phyloP scores from a whole-genome alignment of 2,888 invertebrate species.

The Andrena fulva region DNA sequence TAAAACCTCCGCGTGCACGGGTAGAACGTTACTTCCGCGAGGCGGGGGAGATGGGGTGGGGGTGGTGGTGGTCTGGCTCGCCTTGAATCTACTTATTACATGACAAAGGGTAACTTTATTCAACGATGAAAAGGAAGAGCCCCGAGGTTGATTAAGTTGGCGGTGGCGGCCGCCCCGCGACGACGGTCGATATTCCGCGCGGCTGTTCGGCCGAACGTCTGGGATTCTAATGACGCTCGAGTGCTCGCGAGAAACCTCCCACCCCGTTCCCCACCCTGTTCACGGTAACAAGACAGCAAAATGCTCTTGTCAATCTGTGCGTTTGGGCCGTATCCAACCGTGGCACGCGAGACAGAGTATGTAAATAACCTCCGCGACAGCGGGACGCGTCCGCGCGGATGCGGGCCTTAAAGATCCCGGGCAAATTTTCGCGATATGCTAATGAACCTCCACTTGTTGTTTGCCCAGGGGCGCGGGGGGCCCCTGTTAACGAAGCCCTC shows the following conservation, averaged over 20 bases:
- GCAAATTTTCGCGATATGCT: slow-evolving; percentile 24
- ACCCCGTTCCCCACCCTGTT: background rate
- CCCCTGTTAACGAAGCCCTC: slow-evolving; percentile 8
- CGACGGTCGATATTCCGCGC: slow-evolving; percentile 62
- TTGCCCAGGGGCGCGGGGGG: background rate
- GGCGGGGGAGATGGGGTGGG: background rate
- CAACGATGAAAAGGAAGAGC: slow-evolving; percentile 66
- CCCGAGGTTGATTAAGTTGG: slow-evolving; percentile 58
- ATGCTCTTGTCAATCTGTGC: slow-evolving; percentile 46
- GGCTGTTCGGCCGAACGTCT: slow-evolving; percentile 57
- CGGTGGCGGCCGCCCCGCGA: slow-evolving; percentile 22
- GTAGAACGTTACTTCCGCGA: too few species aligned
- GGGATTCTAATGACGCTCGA: slow-evolving; percentile 53
- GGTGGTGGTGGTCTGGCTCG: slow-evolving; percentile 5
- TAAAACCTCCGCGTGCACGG: slow-evolving; percentile 21
- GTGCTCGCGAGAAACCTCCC: slow-evolving; percentile 52
- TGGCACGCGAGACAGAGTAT: background rate
- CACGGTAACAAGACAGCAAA: slow-evolving; percentile 46
- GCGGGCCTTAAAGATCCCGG: background rate
- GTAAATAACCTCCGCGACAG: slow-evolving; percentile 17
- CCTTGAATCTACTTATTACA: slow-evolving; percentile 64
- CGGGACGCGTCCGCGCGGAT: background rate
- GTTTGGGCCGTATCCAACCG: slow-evolving; percentile 1
- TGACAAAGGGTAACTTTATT: slow-evolving; percentile 70
- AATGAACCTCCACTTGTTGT: slow-evolving; percentile 26